Percentiles rank a stretch among this genome's conserved stretches.
Conservation (phyloP, 2,888 invertebrate genomes). For the Therioaphis trifolii region DNA sequence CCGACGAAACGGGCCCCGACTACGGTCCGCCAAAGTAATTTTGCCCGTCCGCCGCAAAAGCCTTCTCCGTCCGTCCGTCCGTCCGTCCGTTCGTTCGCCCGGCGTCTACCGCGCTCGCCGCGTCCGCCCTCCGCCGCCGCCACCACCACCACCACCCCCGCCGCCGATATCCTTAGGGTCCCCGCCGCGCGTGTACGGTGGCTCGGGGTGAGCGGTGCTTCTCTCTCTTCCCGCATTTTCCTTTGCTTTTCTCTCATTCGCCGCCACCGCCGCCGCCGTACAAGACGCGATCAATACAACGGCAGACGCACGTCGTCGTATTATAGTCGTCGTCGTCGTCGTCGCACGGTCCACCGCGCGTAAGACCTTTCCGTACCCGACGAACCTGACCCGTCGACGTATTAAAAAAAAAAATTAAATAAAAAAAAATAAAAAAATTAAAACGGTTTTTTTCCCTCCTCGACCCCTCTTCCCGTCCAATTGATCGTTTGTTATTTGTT, state of each 20-base stretch:
- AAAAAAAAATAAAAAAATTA: too few relatives aligned
- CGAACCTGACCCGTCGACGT: background rate
- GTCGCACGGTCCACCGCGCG: background rate
- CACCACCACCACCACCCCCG: too few relatives aligned
- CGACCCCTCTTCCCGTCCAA: too few relatives aligned
- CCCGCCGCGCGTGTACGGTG: too few relatives aligned
- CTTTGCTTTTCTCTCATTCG: constrained; percentile 12
- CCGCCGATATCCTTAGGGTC: background rate
- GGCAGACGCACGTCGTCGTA: constrained; percentile 52
- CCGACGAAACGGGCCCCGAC: constrained; percentile 50
- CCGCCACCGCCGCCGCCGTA: constrained; percentile 32
- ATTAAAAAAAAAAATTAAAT: background rate
- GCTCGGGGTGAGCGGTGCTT: background rate
- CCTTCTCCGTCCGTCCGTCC: constrained; percentile 22
- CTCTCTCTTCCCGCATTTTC: constrained; percentile 38
- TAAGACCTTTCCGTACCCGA: background rate
- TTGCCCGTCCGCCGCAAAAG: constrained; percentile 52
- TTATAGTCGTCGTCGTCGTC: background rate
- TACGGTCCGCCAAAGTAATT: constrained; percentile 56
- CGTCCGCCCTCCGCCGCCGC: too few relatives aligned
- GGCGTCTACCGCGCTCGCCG: too few relatives aligned
- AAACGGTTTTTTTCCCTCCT: too few relatives aligned
- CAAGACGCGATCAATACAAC: constrained; percentile 61
- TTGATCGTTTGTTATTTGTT: too few relatives aligned
- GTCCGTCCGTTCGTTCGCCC: background rate